Evolutionary conservation across 2,888 invertebrate genomes (phyloP), one percentile per base, ranked within the genome.

Genomic region (Myopa testacea): DNA sequence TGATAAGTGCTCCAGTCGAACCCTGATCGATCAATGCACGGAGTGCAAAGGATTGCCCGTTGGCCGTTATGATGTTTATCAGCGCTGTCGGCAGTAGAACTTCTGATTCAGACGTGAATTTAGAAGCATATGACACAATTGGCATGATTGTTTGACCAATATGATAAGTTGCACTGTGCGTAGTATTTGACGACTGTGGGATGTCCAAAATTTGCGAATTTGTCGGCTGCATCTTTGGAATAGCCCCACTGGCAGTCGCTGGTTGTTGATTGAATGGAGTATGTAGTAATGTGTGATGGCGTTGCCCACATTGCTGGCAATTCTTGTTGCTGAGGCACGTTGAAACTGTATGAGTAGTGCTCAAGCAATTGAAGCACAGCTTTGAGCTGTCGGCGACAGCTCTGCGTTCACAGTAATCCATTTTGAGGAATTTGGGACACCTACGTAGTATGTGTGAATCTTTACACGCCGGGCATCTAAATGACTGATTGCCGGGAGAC

Each of bases 291-390:
- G 60, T 60, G 60, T 55, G 55, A 19, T 58, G 58, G 8, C 12
- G 58, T 58, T 58, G 16, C 19, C 58, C 58, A 58, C 58, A 58
- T 58, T 58, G 58, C n/a, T 58, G 58, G 19, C 58, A 58, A 58
- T 58, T 58, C 19, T 58, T n/a, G 6, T 58, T 12, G 58, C 58
- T 58, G 12, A 58, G 58, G 58, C 14, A 58, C 19, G 58, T 19
- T 58, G 58, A 58, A 16, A 58, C 58, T n/a, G 26, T 26, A 26
- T 26, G 26, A 26, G 26, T 26, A 26, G 26, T 26, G 26, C 26
- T 26, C 26, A 26, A 58, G 12, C 58, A 58, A 58, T 58, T 58
- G 16, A 58, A n/a, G n/a, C 58, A 58, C 16, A 58, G 58, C 19
- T 58, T 58, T 6, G 16, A 58, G 6, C 19, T 58, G 14, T 58